Evolutionary conservation across 1,140 invertebrate genomes (phyloP), one percentile per base, ranked within the genome.

Genomic region (Eciton burchellii): DNA sequence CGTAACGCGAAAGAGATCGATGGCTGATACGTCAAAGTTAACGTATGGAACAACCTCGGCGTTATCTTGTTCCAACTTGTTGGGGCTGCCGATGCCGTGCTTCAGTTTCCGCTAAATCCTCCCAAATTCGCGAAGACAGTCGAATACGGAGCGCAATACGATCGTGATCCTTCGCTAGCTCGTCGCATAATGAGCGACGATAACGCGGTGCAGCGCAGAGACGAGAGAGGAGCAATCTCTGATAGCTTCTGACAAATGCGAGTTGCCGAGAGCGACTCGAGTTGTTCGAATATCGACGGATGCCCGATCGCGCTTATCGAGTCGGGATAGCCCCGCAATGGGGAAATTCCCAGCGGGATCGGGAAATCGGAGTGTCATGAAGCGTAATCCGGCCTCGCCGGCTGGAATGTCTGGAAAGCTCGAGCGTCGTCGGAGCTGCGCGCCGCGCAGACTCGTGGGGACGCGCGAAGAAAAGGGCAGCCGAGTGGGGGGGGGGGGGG

Each of bases 401-500:
- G 45, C 60, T 81, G 89, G 90, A 91, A 81, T 84, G 84, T 87
- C 88, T 87, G 68, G 45, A 49, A 84, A 74, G 71, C 79, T 83
- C 57, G 62, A 85, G 81, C 74, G 41, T 77, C 74, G 59, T 66
- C 24, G 74, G 43, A 63, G 59, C n/a, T n/a, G n/a, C 62, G 45
- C 63, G 68, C 52, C 83, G 91, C 91, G 91, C 91, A 92, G 81
- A 70, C 90, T 87, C 85, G n/a, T n/a, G 57, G 82, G 79, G 68
- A 71, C 83, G 86, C 70, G 72, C 87, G 84, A 84, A 84, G 84
- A 84, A 89, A 86, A 84, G 82, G 85, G 89, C 82, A 85, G 73
- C 52, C 63, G 52, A n/a, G n/a, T n/a, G n/a, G n/a, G n/a, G n/a
- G n/a, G n/a, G n/a, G n/a, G n/a, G n/a, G n/a, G n/a, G n/a, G n/a